Base-by-base conservation (phyloP, 2,888 invertebrate species). In the Stramonita haemastoma region DNA sequence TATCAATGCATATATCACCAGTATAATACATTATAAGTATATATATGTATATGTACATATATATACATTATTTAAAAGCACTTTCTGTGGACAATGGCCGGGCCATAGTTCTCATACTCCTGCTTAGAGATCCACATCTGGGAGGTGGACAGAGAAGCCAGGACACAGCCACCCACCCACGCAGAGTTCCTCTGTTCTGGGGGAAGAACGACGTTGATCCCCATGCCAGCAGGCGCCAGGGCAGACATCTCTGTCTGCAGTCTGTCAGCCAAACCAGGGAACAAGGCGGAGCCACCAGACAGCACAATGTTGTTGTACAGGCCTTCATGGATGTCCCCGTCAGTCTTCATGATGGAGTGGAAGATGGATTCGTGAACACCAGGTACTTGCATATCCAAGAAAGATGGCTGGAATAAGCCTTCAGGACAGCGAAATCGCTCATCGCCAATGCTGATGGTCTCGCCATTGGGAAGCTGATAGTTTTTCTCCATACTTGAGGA, bases 401-500 rank as follows among this genome's bases (percentile, higher is more conserved):
- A n/a, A 26, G 81, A 83, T 29, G 84, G 84, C 34, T 57, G 56
- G 57, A 85, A 85, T 29, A 85, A 29, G 29, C 57, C 57, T 26
- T 85, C 84, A 1, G 84, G 57, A 57, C 84, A 85, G 2, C 56
- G 84, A 57, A 85, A 85, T 57, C 57, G 56, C 84, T 85, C 84
- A 29, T 57, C 29, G 84, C 57, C 57, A 26, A 85, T 29, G 29
- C 17, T 85, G 15, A 85, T 29, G 11, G 11, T 57, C 84, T 85
- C 19, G 57, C 57, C 84, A 57, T 57, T 57, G 1, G 84, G 56
- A 15, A 57, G 84, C 57, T 57, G 29, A 57, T 57, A 29, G 8
- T 11, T 85, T 57, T 57, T 85, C 19, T 85, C 83, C 8, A 83
- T 13, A 57, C 11, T 22, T n/a, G 57, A 19, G 22, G 98, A 98